A percentile compares a stretch with the other conserved stretches of the same genome.
Conservation (phyloP, 2,888 invertebrate species). For the Oxycera nigricornis region DNA sequence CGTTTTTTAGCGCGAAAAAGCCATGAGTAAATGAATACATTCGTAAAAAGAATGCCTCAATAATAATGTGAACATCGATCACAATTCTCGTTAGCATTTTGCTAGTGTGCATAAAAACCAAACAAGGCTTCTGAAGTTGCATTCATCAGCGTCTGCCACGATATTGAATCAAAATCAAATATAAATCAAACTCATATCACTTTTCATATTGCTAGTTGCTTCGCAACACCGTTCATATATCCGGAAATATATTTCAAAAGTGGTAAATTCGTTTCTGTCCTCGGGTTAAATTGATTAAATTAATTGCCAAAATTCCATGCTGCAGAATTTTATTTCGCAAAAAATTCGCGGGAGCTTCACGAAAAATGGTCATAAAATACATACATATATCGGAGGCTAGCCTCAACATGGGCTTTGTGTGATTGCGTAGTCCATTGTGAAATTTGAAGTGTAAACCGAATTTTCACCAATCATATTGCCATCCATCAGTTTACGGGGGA, state of each 20-base stretch:
- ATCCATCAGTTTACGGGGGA: not conserved
- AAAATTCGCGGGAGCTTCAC: conserved; percentile 1
- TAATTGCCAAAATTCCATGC: conserved; percentile 17
- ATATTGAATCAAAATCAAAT: too few relatives aligned
- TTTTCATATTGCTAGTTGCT: conserved; percentile 5
- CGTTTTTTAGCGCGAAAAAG: too few relatives aligned
- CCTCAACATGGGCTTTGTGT: conserved; percentile 1
- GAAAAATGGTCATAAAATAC: not conserved
- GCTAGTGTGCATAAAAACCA: too few relatives aligned
- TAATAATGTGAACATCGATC: too few relatives aligned
- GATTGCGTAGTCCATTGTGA: conserved; percentile 30
- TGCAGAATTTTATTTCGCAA: conserved; percentile 19
- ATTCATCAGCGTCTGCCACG: too few relatives aligned
- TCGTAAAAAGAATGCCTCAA: too few relatives aligned
- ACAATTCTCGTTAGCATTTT: too few relatives aligned
- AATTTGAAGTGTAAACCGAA: conserved; percentile 17
- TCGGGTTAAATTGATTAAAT: conserved; percentile 29
- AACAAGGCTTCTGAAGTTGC: too few relatives aligned
- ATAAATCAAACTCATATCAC: not conserved
- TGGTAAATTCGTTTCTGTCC: conserved; percentile 22
- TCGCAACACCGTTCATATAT: conserved; percentile 23
- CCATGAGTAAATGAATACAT: too few relatives aligned
- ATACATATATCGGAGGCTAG: not conserved
- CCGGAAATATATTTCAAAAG: conserved; percentile 15
- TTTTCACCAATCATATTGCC: not conserved